phyloP scores from a whole-genome alignment of 2,888 invertebrate genomes.

The Aphodius sticticus region DNA sequence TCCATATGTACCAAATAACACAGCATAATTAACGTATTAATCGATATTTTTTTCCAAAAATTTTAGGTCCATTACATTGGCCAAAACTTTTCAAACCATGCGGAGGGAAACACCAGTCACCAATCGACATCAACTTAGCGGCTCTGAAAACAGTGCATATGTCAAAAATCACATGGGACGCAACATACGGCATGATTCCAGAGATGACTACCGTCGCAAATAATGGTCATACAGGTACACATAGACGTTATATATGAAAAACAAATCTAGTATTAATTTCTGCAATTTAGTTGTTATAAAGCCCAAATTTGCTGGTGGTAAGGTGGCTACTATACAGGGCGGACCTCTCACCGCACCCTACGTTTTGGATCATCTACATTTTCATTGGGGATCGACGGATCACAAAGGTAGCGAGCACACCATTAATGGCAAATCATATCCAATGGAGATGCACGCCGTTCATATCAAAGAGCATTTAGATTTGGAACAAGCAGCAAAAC shows the following conservation, averaged over 20 bases:
- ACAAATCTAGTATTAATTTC: not conserved
- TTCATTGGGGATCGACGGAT: slow-evolving; percentile 72
- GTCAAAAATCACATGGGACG: slow-evolving; percentile 65
- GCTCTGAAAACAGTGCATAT: slow-evolving; percentile 54
- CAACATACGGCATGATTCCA: slow-evolving; percentile 64
- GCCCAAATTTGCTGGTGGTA: slow-evolving; percentile 31
- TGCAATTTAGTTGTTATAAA: slow-evolving; percentile 37
- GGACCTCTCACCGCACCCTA: slow-evolving; percentile 69
- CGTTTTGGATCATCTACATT: slow-evolving; percentile 70
- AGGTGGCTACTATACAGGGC: slow-evolving; percentile 48
- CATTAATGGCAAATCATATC: slow-evolving; percentile 64
- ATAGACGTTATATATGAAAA: slow-evolving; percentile 22
- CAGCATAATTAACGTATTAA: not conserved
- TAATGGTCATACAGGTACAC: slow-evolving; percentile 68
- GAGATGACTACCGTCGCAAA: slow-evolving; percentile 71
- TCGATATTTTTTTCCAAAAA: no score
- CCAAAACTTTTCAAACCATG: slow-evolving; percentile 41
- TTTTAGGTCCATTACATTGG: slow-evolving; percentile 44
- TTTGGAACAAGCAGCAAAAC: slow-evolving; percentile 37
- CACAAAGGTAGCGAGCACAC: slow-evolving; percentile 72
- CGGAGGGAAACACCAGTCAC: slow-evolving; percentile 53
- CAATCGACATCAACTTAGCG: slow-evolving; percentile 60
- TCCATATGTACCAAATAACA: not conserved
- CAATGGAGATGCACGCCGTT: slow-evolving; percentile 71
- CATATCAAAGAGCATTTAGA: slow-evolving; percentile 60